Evolutionary conservation across 2,888 invertebrate genomes (phyloP), one percentile per base, ranked within the genome.

Genomic region (Hermaeophaga mercurialis): DNA sequence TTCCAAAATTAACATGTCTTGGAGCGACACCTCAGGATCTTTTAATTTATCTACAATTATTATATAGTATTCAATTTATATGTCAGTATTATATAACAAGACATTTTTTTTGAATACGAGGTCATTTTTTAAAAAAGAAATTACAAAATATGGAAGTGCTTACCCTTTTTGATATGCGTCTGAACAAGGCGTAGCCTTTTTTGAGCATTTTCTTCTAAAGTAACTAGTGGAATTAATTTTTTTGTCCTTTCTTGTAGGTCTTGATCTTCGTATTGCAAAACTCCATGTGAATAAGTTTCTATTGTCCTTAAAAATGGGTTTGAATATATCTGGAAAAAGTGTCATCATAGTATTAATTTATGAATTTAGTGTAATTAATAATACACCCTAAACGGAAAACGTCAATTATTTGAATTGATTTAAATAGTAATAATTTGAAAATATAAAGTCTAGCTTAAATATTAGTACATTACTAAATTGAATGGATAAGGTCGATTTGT

Each of bases 1-100:
- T 73, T 94, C 92, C 50, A 89, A 76, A 0, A 97, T 76, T 1
- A 94, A 72, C 1, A 90, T 83, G 72, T 94, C 91, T 63, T 88
- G 85, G 54, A 85, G 80, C 0, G 84, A 80, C 46, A 66, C 12
- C 45, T 73, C 62, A 22, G 66, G 62, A 50, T 73, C 72, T 12
- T 62, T 50, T 26, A 67, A 19, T 54, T 68, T 65, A 48, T 69
- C 73, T 73, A 58, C 52, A 64, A 62, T n/a, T n/a, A n/a, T n/a
- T n/a, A n/a, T n/a, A n/a, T n/a, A n/a, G n/a, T n/a, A n/a, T n/a
- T 46, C 38, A 14, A 9, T 11, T 7, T 31, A 24, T n/a, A 17
- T 19, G 1, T 45, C 2, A n/a, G n/a, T n/a, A n/a, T n/a, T n/a
- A n/a, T n/a, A n/a, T n/a, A n/a, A 17, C 3, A 12, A 15, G 14